Percentiles rank a stretch among this genome's conserved stretches.
Conservation (phyloP, 2,888 invertebrate genomes). For the Trichopoda pennipes region DNA sequence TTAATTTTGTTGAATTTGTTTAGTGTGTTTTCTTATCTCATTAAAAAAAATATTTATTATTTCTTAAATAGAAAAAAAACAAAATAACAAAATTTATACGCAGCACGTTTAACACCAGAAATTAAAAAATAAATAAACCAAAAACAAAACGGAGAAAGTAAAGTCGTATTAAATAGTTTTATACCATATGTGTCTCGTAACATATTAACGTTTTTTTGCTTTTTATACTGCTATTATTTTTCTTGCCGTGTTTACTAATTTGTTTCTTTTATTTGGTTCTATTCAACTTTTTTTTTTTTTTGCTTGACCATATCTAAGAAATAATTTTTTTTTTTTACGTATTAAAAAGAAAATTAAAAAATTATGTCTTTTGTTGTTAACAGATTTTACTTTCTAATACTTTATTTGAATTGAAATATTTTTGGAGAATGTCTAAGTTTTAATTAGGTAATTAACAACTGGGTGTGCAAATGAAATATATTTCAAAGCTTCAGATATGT, state of each 20-base stretch:
- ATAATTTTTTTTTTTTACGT: not conserved
- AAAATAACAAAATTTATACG: constrained; percentile 1
- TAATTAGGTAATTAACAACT: no score
- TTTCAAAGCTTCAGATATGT: no score
- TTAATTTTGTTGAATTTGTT: constrained; percentile 31
- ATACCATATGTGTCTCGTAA: constrained; percentile 52
- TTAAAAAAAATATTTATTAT: constrained; percentile 40
- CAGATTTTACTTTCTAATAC: no score
- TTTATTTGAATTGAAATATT: no score
- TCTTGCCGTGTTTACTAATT: constrained; percentile 26
- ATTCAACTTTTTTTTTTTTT: constrained; percentile 36
- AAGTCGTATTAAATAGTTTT: constrained; percentile 50
- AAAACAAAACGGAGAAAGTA: constrained; percentile 62
- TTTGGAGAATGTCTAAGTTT: no score
- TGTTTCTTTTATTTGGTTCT: no score
- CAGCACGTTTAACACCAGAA: constrained; percentile 25
- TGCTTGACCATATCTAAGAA: constrained; percentile 52
- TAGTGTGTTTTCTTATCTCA: constrained; percentile 7
- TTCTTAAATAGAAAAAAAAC: not conserved
- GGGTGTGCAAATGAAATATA: no score
- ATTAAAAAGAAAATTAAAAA: not conserved
- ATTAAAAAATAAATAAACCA: constrained; percentile 18
- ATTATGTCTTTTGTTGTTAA: no score
- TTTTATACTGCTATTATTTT: constrained; percentile 36
- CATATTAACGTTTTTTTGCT: constrained; percentile 37